Base-by-base conservation (phyloP, 2,888 invertebrate species). In the Cantharis flavilabris region DNA sequence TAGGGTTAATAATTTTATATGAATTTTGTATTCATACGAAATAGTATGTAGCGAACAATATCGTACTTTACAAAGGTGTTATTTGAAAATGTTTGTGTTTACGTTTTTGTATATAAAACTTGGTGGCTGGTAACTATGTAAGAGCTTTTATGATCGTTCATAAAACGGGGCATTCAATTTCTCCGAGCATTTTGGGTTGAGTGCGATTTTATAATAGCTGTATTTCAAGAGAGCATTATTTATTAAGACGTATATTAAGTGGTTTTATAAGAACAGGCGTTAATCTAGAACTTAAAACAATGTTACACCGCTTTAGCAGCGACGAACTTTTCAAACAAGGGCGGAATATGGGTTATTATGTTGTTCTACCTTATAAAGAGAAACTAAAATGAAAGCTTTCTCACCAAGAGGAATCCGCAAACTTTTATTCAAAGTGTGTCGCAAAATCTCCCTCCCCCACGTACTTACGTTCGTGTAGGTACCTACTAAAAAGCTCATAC, bases 111-210 rank as follows among this genome's bases (percentile, higher is more conserved):
- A 72, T 75, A 71, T 70, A 71, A 78, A 78, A 73, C 65, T 78
- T 78, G n/a, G 75, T 70, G 49, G 69, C 71, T 77, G 70, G 73
- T 75, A 78, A 75, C 77, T 76, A 63, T 76, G 72, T 76, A 79
- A 81, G 77, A 81, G 79, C 79, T 81, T 84, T 84, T 83, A 82
- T 82, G 83, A 81, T 82, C 80, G 75, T 82, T 81, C 82, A 80
- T 83, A 84, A 84, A 84, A 83, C 79, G 79, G 81, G 83, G 82
- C 83, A 84, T 84, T 84, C 83, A 84, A 84, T 83, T 83, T 83
- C 82, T 79, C 77, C 71, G 70, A 80, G 81, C 80, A 80, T 80
- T 78, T 80, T 78, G 74, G 78, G 78, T 78, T 76, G 78, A 76
- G 78, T 78, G 76, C 73, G 78, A 76, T 76, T 78, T 78, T 78